Base-by-base conservation (phyloP, 2,797 vertebrate species). In the Falco rusticolus region DNA sequence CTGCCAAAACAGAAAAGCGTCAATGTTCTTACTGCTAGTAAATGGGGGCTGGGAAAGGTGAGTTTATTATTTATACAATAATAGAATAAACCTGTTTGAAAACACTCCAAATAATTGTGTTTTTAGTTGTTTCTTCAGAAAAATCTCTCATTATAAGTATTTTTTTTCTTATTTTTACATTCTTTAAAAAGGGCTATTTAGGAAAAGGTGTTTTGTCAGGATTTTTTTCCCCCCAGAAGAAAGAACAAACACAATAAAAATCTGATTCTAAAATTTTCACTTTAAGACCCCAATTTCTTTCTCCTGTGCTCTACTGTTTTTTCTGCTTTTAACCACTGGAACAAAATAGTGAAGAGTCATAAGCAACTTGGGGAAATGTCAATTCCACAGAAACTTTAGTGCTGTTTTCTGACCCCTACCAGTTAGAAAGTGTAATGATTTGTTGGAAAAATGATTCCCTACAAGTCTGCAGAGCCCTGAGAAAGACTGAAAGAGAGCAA, bases 41-140 rank as follows among this genome's bases (percentile, higher is more conserved):
- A 71, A 14, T 45, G n/a, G 70, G 72, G 63, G 47, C 74, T 91
- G 81, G 53, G 77, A 90, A 93, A 94, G n/a, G 57, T 78, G 90
- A 81, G 87, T 88, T 39, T 24, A 85, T 87, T 94, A 86, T 94
- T 96, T 94, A 87, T 76, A 80, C 21, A 56, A n/a, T n/a, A n/a
- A 84, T 54, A 82, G 11, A 68, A 70, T 74, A 71, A 79, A 80
- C 6, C 41, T 48, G 13, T 68, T 89, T 51, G 53, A 92, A 89
- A 93, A 65, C 41, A 50, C 9, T 74, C 57, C 51, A 94, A 77
- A 60, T 0, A 0, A 65, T 21, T 65, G 69, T n/a, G 31, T 18
- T 84, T 80, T 74, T n/a, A 28, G 29, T 43, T 79, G 24, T 70
- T 91, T 79, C 50, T 88, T 90, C 31, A 70, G 60, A 87, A 92